phyloP scores from a whole-genome alignment of 2,113 vertebrate species.

The Microtus richardsoni region DNA sequence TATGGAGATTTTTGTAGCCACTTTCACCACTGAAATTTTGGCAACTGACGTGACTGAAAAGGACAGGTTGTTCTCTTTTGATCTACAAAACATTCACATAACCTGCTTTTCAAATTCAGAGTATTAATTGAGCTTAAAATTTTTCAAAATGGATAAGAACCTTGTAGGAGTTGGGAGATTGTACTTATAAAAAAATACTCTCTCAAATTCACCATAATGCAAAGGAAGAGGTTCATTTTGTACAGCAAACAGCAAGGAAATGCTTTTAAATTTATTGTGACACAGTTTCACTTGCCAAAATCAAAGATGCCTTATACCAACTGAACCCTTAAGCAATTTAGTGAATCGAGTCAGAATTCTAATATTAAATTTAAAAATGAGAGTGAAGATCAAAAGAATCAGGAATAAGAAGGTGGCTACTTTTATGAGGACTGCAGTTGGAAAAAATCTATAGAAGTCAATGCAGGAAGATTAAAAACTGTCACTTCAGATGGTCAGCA shows the following conservation, averaged over 20 bases:
- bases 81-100: not conserved
- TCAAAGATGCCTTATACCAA: not conserved
- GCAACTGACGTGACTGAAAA: not conserved
- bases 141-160: slow-evolving; percentile 4
- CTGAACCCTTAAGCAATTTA: not conserved
- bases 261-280: not conserved
- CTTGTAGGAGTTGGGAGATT: not conserved
- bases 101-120: slow-evolving; percentile 34
- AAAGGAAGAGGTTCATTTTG: not conserved
- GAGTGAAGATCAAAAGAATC: not conserved
- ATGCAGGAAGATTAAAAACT: slow-evolving; percentile 34
- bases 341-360: slow-evolving; percentile 36
- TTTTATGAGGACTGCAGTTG: not conserved
- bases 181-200: not conserved
- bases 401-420: not conserved
- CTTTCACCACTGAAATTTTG: not conserved
- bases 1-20: not conserved
- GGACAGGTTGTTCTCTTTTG: not conserved
- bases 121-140: slow-evolving; percentile 35
- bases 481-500: slow-evolving; percentile 33
- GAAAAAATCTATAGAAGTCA: slow-evolving; percentile 54
- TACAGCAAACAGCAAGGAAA: not conserved
- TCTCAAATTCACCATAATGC: not conserved
- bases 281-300: not conserved
- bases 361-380: slow-evolving; percentile 53